These are phyloP conservation scores for Thryonomys swinderianus DNA, from an alignment of 2,113 vertebrate species.

Conservation along the genomic window DNA sequence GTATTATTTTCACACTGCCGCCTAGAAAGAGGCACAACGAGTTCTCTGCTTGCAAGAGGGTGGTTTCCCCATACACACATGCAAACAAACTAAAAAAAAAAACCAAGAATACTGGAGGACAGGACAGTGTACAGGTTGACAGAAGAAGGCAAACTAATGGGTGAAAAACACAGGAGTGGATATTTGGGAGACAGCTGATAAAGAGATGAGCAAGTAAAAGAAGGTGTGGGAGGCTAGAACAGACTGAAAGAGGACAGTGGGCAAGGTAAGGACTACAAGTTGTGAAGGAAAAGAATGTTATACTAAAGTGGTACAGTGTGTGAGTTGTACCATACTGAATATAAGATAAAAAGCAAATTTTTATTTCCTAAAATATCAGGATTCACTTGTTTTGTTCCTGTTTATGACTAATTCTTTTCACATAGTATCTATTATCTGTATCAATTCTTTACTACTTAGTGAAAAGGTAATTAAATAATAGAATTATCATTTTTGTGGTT, in stretches of 20 bases:
- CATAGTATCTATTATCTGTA: background rate
- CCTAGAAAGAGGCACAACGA: background rate
- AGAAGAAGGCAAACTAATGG: background rate
- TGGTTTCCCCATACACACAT: background rate
- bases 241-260: background rate
- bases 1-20: background rate
- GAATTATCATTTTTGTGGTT: background rate
- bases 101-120: background rate
- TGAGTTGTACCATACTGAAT: background rate
- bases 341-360: slow-evolving; percentile 40
- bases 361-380: background rate
- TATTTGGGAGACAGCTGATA: background rate
- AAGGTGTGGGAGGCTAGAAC: background rate
- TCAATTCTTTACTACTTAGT: background rate
- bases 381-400: background rate
- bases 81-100: slow-evolving; percentile 7
- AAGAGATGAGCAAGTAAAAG: background rate
- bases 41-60: background rate
- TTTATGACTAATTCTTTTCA: background rate
- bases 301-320: background rate
- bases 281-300: background rate
- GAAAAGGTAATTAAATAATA: slow-evolving; percentile 28
- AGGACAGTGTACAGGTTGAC: background rate
- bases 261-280: background rate
- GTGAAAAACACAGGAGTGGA: background rate